Evolutionary conservation across 2,113 vertebrate species (phyloP).

Genomic region (Columba livia): DNA sequence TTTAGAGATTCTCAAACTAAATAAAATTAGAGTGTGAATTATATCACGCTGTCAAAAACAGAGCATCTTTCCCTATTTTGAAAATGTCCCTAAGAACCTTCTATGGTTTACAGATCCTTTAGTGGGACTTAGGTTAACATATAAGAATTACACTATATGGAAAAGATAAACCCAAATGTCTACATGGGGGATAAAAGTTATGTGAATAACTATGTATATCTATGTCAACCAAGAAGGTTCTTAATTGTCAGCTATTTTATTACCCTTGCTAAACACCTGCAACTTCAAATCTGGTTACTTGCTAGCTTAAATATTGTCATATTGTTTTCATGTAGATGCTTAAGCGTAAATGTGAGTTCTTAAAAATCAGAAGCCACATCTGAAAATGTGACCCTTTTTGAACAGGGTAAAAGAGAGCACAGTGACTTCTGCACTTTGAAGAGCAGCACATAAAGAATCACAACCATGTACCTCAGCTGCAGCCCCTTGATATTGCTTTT

Average conservation of each 20-base stretch:
- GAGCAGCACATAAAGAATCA: accelerated
- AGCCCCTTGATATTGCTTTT: background rate
- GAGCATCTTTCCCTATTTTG: conserved; percentile 10
- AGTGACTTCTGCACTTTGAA: background rate
- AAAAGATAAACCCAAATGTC: background rate
- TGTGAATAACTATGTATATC: background rate
- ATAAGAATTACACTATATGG: background rate
- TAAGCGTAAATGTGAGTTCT: background rate
- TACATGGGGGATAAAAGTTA: background rate
- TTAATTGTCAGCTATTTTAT: background rate
- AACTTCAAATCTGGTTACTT: background rate
- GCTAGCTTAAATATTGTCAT: background rate
- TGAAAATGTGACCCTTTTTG: background rate
- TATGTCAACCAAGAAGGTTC: background rate
- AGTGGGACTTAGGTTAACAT: background rate
- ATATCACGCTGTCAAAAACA: conserved; percentile 40
- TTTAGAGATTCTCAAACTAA: conserved; percentile 33
- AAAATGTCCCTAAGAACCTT: conserved; percentile 3
- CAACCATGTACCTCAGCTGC: accelerated
- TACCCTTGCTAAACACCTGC: background rate
- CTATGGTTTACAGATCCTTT: background rate
- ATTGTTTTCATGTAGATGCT: background rate
- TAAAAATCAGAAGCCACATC: background rate
- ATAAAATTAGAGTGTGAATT: conserved; percentile 57
- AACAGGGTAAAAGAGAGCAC: background rate